A percentile compares a stretch with the other conserved stretches of the same genome.
Conservation (phyloP, 2,888 invertebrate genomes). For the Tiphia femorata region DNA sequence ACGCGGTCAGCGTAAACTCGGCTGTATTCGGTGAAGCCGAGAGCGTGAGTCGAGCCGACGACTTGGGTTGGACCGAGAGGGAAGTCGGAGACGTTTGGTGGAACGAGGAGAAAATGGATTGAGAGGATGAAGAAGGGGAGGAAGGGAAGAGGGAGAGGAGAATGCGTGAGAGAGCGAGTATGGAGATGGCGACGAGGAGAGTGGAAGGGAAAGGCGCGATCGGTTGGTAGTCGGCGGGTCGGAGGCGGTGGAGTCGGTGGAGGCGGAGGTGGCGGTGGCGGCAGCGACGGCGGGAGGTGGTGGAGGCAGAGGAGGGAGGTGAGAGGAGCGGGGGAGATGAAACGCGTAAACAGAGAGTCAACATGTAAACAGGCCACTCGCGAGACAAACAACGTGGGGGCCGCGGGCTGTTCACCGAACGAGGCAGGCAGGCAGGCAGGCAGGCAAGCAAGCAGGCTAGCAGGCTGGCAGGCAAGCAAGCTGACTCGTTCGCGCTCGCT, state of each 20-base stretch:
- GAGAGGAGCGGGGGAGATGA: constrained; percentile 54
- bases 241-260: constrained; percentile 18
- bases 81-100: constrained; percentile 19
- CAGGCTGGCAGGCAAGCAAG: constrained; percentile 28
- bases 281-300: constrained; percentile 19
- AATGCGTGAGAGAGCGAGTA: constrained; percentile 28
- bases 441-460: constrained; percentile 9
- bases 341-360: constrained; percentile 69
- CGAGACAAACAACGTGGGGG: constrained; percentile 69
- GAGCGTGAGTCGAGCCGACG: constrained; percentile 13
- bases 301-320: constrained; percentile 16
- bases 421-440: constrained; percentile 42
- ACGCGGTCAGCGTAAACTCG: constrained; percentile 37
- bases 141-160: constrained; percentile 23
- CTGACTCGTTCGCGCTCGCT: constrained; percentile 13
- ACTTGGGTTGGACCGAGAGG: constrained; percentile 19
- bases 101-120: constrained; percentile 4
- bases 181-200: constrained; percentile 27
- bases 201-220: constrained; percentile 24
- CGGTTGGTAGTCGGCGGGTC: too few relatives aligned
- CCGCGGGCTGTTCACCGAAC: constrained; percentile 64
- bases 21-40: constrained; percentile 37
- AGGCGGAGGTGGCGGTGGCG: constrained; percentile 20
- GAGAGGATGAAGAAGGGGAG: constrained; percentile 25
- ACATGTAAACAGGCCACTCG: constrained; percentile 70